Base-by-base conservation (phyloP, 1,140 invertebrate species). In the Octopus sinensis region DNA sequence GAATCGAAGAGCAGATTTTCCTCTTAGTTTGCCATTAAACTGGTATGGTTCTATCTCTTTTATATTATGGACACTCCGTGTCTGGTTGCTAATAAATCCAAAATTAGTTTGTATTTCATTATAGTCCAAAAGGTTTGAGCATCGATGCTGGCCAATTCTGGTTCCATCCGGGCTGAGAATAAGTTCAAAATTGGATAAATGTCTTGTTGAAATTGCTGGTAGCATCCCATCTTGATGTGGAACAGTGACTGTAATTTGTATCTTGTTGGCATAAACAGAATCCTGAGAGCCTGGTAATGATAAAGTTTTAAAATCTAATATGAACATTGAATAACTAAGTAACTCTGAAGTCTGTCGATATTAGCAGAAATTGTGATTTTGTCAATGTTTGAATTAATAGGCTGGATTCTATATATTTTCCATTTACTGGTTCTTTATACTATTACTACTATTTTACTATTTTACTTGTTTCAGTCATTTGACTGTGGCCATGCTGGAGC, bases 201-300 rank as follows among this genome's bases (percentile, higher is more conserved):
- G 80, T 4, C 85, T 79, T 3, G 91, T 92, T 4, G 91, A 91
- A 13, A 91, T 84, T 12, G 89, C 84, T 4, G 91, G 91, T 7
- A 92, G 80, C 87, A 91, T 87, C 6, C 91, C 91, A 84, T 91
- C 91, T 78, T 86, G 85, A 82, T 92, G 91, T 10, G 91, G 91
- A 56, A 91, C 86, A 4, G 83, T 86, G 4, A 92, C 86, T 4
- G 88, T 86, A 30, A 92, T 79, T 30, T 85, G 84, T 6, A 91
- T 86, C 43, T 86, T 86, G 83, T 91, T 90, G 5, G 90, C 86
- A 77, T 89, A 84, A 0, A 84, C 81, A 4, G 82, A 84, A 82
- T 90, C 89, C 82, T 86, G 86, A 51, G 88, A 78, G 53, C 90
- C 90, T 90, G 80, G 43, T 78, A 43, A 2, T 43, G 30, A 43